Conservation (phyloP, 2,888 invertebrate genomes). For the Apodemia mormo region DNA sequence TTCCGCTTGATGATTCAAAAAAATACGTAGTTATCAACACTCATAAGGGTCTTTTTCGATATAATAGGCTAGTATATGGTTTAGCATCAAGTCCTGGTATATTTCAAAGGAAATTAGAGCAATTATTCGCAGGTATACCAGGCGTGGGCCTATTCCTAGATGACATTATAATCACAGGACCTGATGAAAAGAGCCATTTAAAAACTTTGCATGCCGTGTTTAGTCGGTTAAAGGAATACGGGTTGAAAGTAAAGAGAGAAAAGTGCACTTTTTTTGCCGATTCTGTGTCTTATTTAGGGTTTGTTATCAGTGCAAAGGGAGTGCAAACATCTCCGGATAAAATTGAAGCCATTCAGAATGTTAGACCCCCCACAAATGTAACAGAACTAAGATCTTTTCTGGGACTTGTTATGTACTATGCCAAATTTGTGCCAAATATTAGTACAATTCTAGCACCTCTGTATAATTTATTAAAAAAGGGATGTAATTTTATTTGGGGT, state of each 20-base stretch:
- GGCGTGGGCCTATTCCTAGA: neutral
- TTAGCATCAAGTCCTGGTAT: conserved; percentile 34
- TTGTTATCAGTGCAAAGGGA: conserved; percentile 26
- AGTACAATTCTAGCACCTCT: conserved; percentile 24
- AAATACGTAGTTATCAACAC: too few relatives aligned
- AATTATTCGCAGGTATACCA: conserved; percentile 24
- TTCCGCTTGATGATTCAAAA: too few relatives aligned
- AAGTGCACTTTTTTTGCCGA: neutral
- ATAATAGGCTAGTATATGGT: conserved; percentile 37
- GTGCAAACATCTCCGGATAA: conserved; percentile 31
- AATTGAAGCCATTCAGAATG: conserved; percentile 23
- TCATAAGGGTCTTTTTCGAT: conserved; percentile 36
- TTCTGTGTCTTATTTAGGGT: neutral
- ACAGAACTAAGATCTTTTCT: conserved; percentile 38
- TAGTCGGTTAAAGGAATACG: too few relatives aligned
- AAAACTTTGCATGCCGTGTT: too few relatives aligned
- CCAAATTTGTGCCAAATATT: conserved; percentile 44
- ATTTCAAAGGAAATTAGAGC: conserved; percentile 35
- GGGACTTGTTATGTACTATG: conserved; percentile 51
- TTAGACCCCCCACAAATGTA: conserved; percentile 22
- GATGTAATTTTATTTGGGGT: too few relatives aligned
- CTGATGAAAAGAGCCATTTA: too few relatives aligned
- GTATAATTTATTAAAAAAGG: too few relatives aligned
- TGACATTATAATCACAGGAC: neutral
- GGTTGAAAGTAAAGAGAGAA: too few relatives aligned